phyloP scores from a whole-genome alignment of 2,888 invertebrate genomes.

The Apamea sordens region DNA sequence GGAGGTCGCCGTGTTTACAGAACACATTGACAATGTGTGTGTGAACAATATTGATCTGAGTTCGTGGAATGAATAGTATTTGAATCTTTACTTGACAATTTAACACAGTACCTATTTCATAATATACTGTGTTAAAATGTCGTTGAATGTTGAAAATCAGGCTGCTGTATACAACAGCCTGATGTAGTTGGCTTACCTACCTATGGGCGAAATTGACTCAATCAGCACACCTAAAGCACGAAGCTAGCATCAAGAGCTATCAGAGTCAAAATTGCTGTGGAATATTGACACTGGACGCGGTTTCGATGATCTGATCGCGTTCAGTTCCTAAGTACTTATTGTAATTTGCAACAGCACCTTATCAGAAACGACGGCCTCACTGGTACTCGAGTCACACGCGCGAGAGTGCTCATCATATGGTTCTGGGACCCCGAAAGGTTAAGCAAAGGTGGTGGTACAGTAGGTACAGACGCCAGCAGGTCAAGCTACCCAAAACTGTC shows the following conservation, averaged over 20 bases:
- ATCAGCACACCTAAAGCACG: background rate
- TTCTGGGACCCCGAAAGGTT: background rate
- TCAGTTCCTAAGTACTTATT: too few relatives aligned
- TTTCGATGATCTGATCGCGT: too few relatives aligned
- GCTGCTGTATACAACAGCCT: background rate
- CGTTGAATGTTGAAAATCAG: too few relatives aligned
- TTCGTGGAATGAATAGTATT: background rate
- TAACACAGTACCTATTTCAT: background rate
- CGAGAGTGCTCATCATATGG: background rate
- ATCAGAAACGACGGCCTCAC: background rate
- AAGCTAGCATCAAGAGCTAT: too few relatives aligned
- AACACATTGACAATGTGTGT: background rate
- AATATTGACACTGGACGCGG: too few relatives aligned
- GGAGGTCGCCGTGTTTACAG: background rate
- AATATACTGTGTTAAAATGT: background rate
- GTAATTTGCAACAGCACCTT: background rate
- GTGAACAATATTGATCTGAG: slow-evolving; percentile 5
- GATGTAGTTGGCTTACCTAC: background rate
- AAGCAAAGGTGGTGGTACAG: background rate
- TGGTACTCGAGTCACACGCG: background rate
- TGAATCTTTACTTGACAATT: background rate
- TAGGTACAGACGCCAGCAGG: background rate
- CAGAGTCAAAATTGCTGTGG: too few relatives aligned
- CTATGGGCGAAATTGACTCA: too few relatives aligned
- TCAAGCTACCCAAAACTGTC: too few relatives aligned